Conservation (phyloP, 2,888 invertebrate species). For the Diplazon laetatorius region DNA sequence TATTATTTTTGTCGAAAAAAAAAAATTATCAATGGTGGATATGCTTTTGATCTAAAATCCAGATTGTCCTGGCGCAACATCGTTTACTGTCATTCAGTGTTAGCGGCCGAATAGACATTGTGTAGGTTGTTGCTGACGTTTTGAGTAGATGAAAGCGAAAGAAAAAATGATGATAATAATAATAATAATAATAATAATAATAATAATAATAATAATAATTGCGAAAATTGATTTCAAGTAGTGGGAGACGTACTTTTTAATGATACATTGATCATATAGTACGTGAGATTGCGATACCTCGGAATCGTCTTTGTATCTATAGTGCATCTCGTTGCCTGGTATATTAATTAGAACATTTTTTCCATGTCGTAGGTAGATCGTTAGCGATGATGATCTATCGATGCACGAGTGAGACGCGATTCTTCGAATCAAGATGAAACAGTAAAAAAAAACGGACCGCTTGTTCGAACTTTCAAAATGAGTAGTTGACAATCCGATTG, state of each 20-base stretch:
- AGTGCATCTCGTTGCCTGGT: slow-evolving; percentile 79
- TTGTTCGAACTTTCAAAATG: neutral
- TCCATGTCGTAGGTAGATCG: slow-evolving; percentile 70
- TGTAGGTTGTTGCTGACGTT: slow-evolving; percentile 76
- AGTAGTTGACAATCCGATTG: neutral
- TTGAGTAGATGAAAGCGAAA: slow-evolving; percentile 58
- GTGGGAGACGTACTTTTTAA: slow-evolving; percentile 30
- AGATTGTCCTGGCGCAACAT: slow-evolving; percentile 76
- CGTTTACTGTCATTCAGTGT: slow-evolving; percentile 79
- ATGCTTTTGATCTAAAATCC: slow-evolving; percentile 66
- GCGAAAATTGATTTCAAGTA: slow-evolving; percentile 52
- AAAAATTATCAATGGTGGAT: slow-evolving; percentile 24
- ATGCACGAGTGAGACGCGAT: slow-evolving; percentile 55
- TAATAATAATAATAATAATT: slow-evolving; percentile 32
- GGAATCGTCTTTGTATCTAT: slow-evolving; percentile 71
- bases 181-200: too few species aligned
- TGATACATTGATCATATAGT: slow-evolving; percentile 33
- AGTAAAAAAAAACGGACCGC: neutral
- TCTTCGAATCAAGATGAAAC: neutral
- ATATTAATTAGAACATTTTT: slow-evolving; percentile 68
- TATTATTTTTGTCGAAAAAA: slow-evolving; percentile 22
- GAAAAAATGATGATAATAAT: too few species aligned
- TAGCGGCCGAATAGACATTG: slow-evolving; percentile 78
- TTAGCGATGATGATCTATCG: slow-evolving; percentile 60
- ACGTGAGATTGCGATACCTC: slow-evolving; percentile 57